Base-by-base conservation (phyloP, 2,113 vertebrate species). In the Zosterops hypoxanthus region DNA sequence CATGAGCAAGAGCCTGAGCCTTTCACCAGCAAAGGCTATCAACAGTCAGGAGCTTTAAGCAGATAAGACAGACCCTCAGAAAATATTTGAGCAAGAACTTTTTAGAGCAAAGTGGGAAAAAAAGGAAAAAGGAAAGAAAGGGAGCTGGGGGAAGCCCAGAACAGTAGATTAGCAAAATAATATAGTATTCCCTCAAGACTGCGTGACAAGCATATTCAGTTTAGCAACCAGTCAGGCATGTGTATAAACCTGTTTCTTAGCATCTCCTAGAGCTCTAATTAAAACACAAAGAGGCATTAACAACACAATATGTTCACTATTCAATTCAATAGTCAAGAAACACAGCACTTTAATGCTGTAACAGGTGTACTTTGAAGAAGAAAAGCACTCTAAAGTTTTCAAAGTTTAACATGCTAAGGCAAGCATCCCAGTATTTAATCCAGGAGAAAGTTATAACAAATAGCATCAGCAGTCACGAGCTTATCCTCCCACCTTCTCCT, bases 401-500 rank as follows among this genome's bases (percentile, higher is more conserved):
- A 68, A 69, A 75, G 71, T 83, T 91, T 46, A 78, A 90, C 89
- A 72, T 86, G 91, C 85, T 70, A 94, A 66, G 59, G 72, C 78
- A 94, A 86, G 83, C 31, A 85, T 22, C 36, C 36, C 60, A 59
- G 56, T 31, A 47, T 50, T 71, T 69, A 80, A 94, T 41, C 65
- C 65, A 50, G 33, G 39, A 61, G n/a, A 84, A 88, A 81, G 72
- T 49, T 78, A 15, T 18, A 82, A 88, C 71, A 86, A 95, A 77
- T 15, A 82, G 49, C 85, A 90, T 36, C 90, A 88, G 75, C 78
- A 93, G 75, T 90, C 96, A 94, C 31, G 9, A 90, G 94, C 53
- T 94, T 49, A 88, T 81, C 73, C 90, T 94, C 92, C 88, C 90
- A 95, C 88, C 77, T 93, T 90, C 91, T 90, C 68, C 60, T 34